These are phyloP conservation scores for Gisinianus flammeolus DNA, from an alignment of 2,888 invertebrate genomes.

Conservation along the genomic window DNA sequence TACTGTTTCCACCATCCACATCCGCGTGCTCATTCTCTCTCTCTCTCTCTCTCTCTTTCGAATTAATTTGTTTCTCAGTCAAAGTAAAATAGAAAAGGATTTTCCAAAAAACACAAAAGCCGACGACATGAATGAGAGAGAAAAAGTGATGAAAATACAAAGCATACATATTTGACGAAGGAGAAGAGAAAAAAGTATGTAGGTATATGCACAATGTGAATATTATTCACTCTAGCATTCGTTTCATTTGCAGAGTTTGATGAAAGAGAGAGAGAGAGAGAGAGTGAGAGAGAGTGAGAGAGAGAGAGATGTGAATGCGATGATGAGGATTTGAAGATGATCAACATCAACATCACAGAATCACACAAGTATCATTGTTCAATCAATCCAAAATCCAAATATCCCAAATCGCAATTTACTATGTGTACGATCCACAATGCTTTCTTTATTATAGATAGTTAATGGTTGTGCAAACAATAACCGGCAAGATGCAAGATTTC, in stretches of 20 bases:
- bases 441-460: too few species aligned
- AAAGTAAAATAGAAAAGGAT: constrained; percentile 22
- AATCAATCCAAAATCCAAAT: too few species aligned
- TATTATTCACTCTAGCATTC: constrained; percentile 7
- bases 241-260: not conserved
- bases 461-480: too few species aligned
- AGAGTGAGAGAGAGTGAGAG: too few species aligned
- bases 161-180: too few species aligned
- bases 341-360: constrained; percentile 20
- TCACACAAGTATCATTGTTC: too few species aligned
- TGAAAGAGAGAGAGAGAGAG: too few species aligned
- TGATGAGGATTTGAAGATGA: constrained; percentile 27
- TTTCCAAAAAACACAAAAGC: constrained; percentile 30
- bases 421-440: too few species aligned
- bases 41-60: not conserved
- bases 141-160: not conserved
- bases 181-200: not conserved
- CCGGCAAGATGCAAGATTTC: too few species aligned
- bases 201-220: not conserved
- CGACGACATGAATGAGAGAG: constrained; percentile 13
- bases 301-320: constrained; percentile 28
- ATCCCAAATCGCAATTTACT: too few species aligned
- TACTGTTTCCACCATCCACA: too few species aligned
- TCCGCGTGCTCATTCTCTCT: too few species aligned
- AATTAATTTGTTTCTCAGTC: constrained; percentile 34